Evolutionary conservation across 2,888 invertebrate genomes (phyloP), one percentile per base, ranked within the genome.

Genomic region (Coremacera marginata): DNA sequence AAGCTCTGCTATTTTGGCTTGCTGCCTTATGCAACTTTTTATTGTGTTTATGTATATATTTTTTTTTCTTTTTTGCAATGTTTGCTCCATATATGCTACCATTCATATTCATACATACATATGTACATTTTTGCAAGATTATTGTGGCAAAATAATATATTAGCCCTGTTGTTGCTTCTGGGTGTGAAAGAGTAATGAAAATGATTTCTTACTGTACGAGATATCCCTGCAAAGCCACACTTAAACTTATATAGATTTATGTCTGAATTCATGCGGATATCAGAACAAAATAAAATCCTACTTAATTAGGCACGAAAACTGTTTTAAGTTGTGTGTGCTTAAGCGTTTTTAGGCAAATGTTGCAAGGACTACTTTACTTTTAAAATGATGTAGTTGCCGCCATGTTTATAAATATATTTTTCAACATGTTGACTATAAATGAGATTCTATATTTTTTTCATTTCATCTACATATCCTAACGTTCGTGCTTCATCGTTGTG

Each of bases 131-230:
- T 49, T 68, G 44, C 49, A 68, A 49, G 68, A 68, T 68, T 27
- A 68, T 68, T 68, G 68, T 68, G 25, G 51, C 22, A 51, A 68
- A 44, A 49, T 49, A 67, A 67, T 51, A 52, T 70, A 70, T 52
- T 52, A n/a, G 37, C 22, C 14, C 34, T 52, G 19, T 70, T 51
- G 14, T 70, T 70, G 31, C 52, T 70, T 52, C 51, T 52, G 70
- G 70, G 70, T 27, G 49, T 31, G 5, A 65, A 65, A 14, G 63
- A 16, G 19, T 19, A 11, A 27, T 34, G 63, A 27, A 65, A 63
- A n/a, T 22, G 55, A 55, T 22, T 22, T 19, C 44, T 44, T 44
- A 44, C 44, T 44, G 44, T 44, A 44, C 44, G 11, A 25, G 11
- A 25, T 60, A 8, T 60, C 60, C 60, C 11, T 60, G 9, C 3